Base-by-base conservation (phyloP, 2,797 vertebrate species). In the Aplochiton taeniatus region DNA sequence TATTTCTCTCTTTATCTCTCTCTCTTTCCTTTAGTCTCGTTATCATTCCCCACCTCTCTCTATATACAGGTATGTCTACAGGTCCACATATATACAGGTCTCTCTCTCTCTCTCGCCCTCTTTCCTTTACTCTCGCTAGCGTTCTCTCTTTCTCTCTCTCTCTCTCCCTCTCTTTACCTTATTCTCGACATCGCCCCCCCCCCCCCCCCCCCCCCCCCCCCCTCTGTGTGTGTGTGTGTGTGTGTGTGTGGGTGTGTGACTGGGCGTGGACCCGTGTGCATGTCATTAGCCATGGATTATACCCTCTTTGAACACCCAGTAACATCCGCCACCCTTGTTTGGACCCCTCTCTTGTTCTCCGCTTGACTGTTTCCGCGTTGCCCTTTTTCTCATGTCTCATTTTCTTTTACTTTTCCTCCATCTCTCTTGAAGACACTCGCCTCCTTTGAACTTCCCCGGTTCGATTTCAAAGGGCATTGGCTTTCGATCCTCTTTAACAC, bases 211-310 rank as follows among this genome's bases (percentile, higher is more conserved):
- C 50, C 66, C 14, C n/a, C 56, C 31, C 43, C 50, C 66, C 61
- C 61, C 59, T 68, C 61, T 44, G 43, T 17, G 58, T 31, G 47
- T 66, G 54, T 70, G 49, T 72, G 61, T 58, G 57, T 54, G 65
- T 63, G n/a, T n/a, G n/a, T n/a, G n/a, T n/a, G n/a, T 31, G 47
- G 65, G 54, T 70, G 49, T 31, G 31, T 31, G 31, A 31, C 6
- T 31, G 31, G 31, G 31, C 31, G 31, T 31, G 31, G 31, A 31
- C 31, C 31, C 6, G 31, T 31, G 31, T 31, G 31, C 6, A 6
- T 31, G 31, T 31, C 31, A 31, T 31, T 31, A 31, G 6, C 31
- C 31, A 31, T 2, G 31, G 31, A 31, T 31, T 31, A 31, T 2
- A 31, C 31, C 31, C 31, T 31, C 31, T 31, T 31, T 31, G 31